A percentile compares a stretch with the other conserved stretches of the same genome.
Conservation (phyloP, 2,797 vertebrate genomes). For the Champsocephalus esox region DNA sequence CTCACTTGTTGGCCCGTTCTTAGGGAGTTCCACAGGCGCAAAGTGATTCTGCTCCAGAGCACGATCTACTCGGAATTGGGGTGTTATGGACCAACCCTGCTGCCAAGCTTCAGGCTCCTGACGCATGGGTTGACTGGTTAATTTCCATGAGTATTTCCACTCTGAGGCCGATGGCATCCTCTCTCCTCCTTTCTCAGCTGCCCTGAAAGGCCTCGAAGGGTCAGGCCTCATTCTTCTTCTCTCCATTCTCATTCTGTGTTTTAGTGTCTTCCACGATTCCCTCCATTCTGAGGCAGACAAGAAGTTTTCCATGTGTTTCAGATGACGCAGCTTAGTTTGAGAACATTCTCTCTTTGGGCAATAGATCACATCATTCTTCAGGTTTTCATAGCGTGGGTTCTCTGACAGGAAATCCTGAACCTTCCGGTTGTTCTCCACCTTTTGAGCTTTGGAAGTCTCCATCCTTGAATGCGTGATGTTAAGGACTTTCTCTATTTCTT, state of each 20-base stretch:
- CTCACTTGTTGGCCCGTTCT: constrained; percentile 55
- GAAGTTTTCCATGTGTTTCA: constrained; percentile 31
- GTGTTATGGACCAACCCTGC: constrained; percentile 55
- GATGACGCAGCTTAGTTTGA: constrained; percentile 29
- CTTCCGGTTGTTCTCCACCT: constrained; percentile 16
- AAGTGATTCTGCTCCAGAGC: constrained; percentile 36
- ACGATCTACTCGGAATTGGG: constrained; percentile 31
- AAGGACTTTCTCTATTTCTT: constrained; percentile 54
- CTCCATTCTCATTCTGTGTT: constrained; percentile 55
- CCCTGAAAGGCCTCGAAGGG: constrained; percentile 28
- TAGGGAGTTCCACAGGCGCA: constrained; percentile 25
- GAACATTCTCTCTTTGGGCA: constrained; percentile 29
- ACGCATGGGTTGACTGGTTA: constrained; percentile 30
- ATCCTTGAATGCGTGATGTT: constrained; percentile 18
- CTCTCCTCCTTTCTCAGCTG: constrained; percentile 12
- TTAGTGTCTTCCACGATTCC: constrained; percentile 70
- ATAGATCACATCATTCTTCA: constrained; percentile 55
- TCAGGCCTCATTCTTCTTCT: constrained; percentile 45
- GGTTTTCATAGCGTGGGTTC: constrained; percentile 24
- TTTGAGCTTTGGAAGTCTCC: constrained; percentile 8
- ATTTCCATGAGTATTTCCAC: constrained; percentile 71
- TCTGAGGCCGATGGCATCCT: constrained; percentile 32
- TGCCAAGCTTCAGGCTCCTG: constrained; percentile 69
- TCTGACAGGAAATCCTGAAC: neutral
- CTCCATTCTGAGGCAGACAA: constrained; percentile 55